Evolutionary conservation across 2,113 vertebrate species (phyloP).

Genomic region (Sialia sialis): DNA sequence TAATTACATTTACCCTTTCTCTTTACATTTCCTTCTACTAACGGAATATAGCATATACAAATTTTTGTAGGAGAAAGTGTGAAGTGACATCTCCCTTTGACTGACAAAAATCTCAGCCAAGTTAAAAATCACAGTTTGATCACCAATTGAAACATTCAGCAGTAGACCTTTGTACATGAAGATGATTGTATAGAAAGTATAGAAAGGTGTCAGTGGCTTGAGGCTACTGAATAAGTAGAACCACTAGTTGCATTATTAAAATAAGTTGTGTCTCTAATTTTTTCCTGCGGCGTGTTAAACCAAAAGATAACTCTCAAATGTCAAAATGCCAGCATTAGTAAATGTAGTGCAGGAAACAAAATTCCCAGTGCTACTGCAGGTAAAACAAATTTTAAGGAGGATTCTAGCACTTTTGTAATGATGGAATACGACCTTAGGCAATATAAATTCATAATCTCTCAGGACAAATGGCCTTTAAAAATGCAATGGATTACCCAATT

Average conservation of each 20-base stretch:
- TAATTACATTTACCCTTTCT: neutral
- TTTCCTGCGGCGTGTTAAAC: conserved; percentile 59
- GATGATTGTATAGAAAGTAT: conserved; percentile 41
- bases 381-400: conserved; percentile 75
- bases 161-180: neutral
- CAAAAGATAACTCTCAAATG: conserved; percentile 65
- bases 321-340: conserved; percentile 61
- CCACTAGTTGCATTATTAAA: conserved; percentile 69
- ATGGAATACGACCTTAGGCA: conserved; percentile 74
- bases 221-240: conserved; percentile 55
- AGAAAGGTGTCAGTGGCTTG: conserved; percentile 47
- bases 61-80: neutral
- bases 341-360: conserved; percentile 69
- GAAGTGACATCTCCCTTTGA: neutral
- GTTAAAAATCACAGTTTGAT: conserved; percentile 51
- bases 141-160: conserved; percentile 31
- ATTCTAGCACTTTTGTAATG: conserved; percentile 72
- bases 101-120: neutral
- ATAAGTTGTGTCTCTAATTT: conserved; percentile 66
- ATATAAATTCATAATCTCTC: conserved; percentile 73
- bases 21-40: neutral
- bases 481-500: conserved; percentile 63
- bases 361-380: conserved; percentile 68
- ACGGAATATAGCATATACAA: neutral
- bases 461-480: conserved; percentile 73